Evolutionary conservation across 2,888 invertebrate genomes (phyloP).

Genomic region (Adineta ricciae): DNA sequence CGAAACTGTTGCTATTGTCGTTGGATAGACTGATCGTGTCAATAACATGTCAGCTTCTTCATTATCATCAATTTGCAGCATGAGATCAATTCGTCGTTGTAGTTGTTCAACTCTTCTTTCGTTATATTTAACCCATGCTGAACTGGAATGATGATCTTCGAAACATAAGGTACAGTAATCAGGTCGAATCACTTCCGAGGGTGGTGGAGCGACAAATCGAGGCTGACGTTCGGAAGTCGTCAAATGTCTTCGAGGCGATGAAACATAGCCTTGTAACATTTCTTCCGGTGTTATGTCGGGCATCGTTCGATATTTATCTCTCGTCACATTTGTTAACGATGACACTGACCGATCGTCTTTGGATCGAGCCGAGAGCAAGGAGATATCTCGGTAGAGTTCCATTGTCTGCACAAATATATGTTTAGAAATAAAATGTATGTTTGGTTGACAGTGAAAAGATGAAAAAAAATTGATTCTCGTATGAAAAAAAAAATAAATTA

Average conservation of each 20-base stretch:
- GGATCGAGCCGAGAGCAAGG: neutral
- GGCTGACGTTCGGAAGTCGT: neutral
- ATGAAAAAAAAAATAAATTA: neutral
- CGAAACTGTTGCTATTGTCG: neutral
- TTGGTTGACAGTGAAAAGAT: neutral
- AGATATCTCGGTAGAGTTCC: neutral
- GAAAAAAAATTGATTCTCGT: neutral
- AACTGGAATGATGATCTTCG: neutral
- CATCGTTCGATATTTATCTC: constrained; percentile 16
- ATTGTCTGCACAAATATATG: neutral
- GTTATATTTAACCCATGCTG: constrained; percentile 13
- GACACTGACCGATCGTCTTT: neutral
- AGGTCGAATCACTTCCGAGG: neutral
- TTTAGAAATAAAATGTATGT: neutral
- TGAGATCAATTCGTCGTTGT: neutral
- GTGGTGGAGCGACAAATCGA: neutral
- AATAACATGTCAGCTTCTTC: neutral
- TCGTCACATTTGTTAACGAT: neutral
- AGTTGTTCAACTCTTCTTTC: neutral
- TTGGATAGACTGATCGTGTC: neutral
- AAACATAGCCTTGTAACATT: neutral
- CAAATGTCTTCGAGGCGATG: neutral
- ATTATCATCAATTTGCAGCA: constrained; percentile 5
- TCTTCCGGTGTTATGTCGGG: neutral
- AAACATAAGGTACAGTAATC: neutral